Base-by-base conservation (phyloP, 1,140 invertebrate species). In the Lasioglossum baleicum region DNA sequence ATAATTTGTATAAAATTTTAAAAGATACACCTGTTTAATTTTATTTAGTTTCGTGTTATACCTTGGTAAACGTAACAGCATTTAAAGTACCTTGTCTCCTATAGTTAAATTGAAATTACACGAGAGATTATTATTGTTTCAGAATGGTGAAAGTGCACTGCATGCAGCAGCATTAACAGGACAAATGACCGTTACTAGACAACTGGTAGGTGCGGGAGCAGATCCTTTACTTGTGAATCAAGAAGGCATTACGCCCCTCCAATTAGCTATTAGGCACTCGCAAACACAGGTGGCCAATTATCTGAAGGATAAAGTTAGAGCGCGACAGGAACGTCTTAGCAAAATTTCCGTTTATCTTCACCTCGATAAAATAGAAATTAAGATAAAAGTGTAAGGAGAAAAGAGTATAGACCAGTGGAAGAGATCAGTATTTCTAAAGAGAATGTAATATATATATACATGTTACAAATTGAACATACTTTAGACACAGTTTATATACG, bases 151-250 rank as follows among this genome's bases (percentile, higher is more conserved):
- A 93, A 96, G 96, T 87, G 96, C 97, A 10, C 93, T 98, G 35
- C 97, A 98, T 93, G 97, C 97, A 48, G 97, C 98, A 17, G 96
- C 96, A 51, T 95, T 98, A 92, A 97, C 97, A 92, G 97, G 97
- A 10, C 97, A 98, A 86, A 94, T 97, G 90, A 93, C 95, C 7
- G 96, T 98, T 31, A 96, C 96, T 40, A 95, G 96, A 84, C 95
- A 96, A 88, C 93, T 98, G 64, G 94, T 98, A 8, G 94, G 95
- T 74, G 96, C 94, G 78, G 96, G 96, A 53, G 95, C 95, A 58
- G 95, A 96, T 93, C 94, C 95, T 48, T 92, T 92, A 68, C 90
- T 96, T 40, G 94, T 94, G 86, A 97, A 97, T 93, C 94, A 95
- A 84, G 96, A 96, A 66, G 96, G 96, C 2, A 91, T 95, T 6